phyloP scores from a whole-genome alignment of 2,797 vertebrate genomes.

The Scyliorhinus canicula region DNA sequence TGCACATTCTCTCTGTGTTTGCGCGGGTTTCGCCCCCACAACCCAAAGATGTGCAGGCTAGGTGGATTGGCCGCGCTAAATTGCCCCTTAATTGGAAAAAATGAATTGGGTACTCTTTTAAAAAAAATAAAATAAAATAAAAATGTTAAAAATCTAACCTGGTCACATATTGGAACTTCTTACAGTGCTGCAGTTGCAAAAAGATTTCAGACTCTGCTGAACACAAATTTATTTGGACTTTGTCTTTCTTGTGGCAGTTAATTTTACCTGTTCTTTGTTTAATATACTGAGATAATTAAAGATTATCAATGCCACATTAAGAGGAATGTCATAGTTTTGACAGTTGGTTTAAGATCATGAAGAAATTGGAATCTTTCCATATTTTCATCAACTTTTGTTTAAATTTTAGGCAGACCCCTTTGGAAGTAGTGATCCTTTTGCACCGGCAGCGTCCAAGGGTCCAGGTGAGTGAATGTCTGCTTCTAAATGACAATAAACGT shows the following conservation, averaged over 20 bases:
- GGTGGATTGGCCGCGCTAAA: too few relatives aligned
- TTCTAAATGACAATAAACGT: not conserved
- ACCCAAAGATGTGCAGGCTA: too few relatives aligned
- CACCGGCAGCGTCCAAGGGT: constrained; percentile 77
- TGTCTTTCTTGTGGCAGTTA: not conserved
- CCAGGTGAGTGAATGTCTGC: constrained; percentile 64
- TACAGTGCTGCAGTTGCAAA: not conserved
- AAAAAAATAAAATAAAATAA: too few relatives aligned
- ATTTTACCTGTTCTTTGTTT: not conserved
- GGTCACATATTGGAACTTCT: too few relatives aligned
- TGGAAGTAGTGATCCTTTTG: constrained; percentile 78
- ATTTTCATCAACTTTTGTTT: constrained; percentile 39
- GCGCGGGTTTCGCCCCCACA: too few relatives aligned
- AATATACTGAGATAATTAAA: not conserved
- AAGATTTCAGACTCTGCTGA: not conserved
- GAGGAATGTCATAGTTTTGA: not conserved
- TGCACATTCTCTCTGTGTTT: too few relatives aligned
- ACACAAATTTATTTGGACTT: not conserved
- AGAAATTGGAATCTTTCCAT: not conserved
- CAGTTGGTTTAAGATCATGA: not conserved
- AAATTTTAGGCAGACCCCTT: constrained; percentile 72
- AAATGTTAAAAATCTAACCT: not conserved
- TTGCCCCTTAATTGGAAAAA: too few relatives aligned
- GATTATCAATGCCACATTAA: not conserved
- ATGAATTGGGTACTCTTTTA: too few relatives aligned